Base-by-base conservation (phyloP, 2,113 vertebrate species). In the Hippoglossus stenolepis region DNA sequence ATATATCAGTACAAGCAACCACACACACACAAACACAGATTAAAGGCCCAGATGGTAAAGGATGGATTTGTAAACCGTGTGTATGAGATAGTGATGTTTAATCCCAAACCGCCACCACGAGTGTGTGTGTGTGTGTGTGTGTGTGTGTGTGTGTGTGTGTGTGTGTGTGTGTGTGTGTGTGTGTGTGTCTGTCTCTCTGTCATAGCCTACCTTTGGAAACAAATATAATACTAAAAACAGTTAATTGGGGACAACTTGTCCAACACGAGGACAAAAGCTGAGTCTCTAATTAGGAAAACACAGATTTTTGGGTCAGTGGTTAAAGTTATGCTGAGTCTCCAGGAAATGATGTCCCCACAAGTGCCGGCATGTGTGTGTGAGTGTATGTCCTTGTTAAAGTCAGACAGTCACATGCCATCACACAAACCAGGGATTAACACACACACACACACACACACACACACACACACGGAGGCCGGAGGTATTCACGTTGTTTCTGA, bases 351-450 rank as follows among this genome's bases (percentile, higher is more conserved):
- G 45, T 49, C 20, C 51, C 49, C 3, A n/a, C 49, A 8, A 20
- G 20, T 53, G 49, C 17, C 51, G 18, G 51, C 51, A 18, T 53
- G 57, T 71, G 38, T 67, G 67, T 76, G 49, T 72, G 79, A 75
- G 74, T 49, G 23, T 65, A 23, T 28, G 63, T 28, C 45, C 24
- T 65, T 63, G 11, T 63, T n/a, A 26, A 38, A n/a, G 18, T 79
- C 77, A 73, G 79, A 82, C 58, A 8, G 65, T 77, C 78, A 86
- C 87, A 86, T 89, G 87, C 85, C 89, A 65, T 70, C 83, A 87
- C 87, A 85, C 49, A 80, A 49, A 81, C 64, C 73, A 77, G 31
- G 73, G 87, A 90, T 90, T 90, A 90, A 31, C 28, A 31, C 28
- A 31, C 31, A 77, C 53, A 75, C 56, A 72, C 49, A 77, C 47